These are phyloP conservation scores for Epinephelus lanceolatus DNA, from an alignment of 2,113 vertebrate species.

Conservation along the genomic window DNA sequence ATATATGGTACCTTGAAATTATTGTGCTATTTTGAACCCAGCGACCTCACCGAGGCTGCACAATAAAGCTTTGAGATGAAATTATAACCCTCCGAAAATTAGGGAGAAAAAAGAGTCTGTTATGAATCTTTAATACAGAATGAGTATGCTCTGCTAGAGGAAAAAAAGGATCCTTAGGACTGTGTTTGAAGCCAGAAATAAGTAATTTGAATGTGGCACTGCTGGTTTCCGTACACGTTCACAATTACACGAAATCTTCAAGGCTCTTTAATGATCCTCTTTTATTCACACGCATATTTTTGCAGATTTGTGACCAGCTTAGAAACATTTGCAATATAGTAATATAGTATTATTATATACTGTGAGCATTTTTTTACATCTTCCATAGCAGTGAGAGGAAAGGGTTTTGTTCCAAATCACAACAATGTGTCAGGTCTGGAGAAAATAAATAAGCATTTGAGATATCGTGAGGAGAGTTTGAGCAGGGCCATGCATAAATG, in stretches of 20 bases:
- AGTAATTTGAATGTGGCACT: slow-evolving; percentile 37
- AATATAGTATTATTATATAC: slow-evolving; percentile 30
- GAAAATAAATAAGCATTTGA: slow-evolving; percentile 5
- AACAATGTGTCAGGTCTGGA: slow-evolving; percentile 23
- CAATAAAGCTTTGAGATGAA: slow-evolving; percentile 60
- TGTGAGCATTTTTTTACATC: slow-evolving; percentile 15
- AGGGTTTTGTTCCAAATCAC: slow-evolving; percentile 28
- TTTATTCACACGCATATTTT: slow-evolving; percentile 46
- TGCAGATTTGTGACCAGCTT: slow-evolving; percentile 45
- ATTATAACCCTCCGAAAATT: slow-evolving; percentile 54
- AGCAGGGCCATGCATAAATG: slow-evolving; percentile 45
- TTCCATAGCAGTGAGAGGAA: slow-evolving; percentile 20
- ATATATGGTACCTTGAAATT: slow-evolving; percentile 33
- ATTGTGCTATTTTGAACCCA: slow-evolving; percentile 45
- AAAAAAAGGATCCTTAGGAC: slow-evolving; percentile 39
- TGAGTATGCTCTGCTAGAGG: slow-evolving; percentile 40
- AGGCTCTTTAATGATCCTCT: slow-evolving; percentile 46
- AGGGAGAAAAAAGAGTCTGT: slow-evolving; percentile 1
- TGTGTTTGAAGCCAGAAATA: slow-evolving; percentile 48
- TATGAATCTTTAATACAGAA: slow-evolving; percentile 62
- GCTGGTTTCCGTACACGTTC: slow-evolving; percentile 35
- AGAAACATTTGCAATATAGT: slow-evolving; percentile 29
- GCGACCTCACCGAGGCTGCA: slow-evolving; percentile 32
- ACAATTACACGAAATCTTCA: slow-evolving; percentile 42
- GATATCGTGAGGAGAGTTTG: slow-evolving; percentile 25